A percentile compares a stretch with the other conserved stretches of the same genome.
Evolutionary conservation across 2,888 invertebrate species (phyloP).

Genomic region (Drosophila leonis): DNA sequence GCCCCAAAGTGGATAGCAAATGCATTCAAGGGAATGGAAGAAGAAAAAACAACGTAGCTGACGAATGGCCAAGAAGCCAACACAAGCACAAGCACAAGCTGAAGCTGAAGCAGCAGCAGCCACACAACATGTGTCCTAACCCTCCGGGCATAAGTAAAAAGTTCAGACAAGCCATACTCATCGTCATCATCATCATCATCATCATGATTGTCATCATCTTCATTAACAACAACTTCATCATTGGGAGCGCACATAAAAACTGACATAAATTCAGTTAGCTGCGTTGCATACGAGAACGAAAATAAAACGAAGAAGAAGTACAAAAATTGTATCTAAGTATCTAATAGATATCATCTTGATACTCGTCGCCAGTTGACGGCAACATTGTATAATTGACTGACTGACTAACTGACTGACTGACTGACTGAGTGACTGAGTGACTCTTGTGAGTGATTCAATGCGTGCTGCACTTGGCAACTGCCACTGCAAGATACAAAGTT

Average conservation of each 20-base stretch:
- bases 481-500: constrained; percentile 8
- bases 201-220: constrained; percentile 20
- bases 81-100: neutral
- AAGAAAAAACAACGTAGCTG: constrained; percentile 28
- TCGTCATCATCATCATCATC: constrained; percentile 19
- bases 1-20: constrained; percentile 48
- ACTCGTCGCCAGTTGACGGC: constrained; percentile 42
- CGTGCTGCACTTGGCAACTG: constrained; percentile 68
- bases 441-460: constrained; percentile 56
- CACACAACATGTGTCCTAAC: constrained; percentile 55
- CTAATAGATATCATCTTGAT: constrained; percentile 76
- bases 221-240: constrained; percentile 20
- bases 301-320: neutral
- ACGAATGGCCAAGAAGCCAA: constrained; percentile 46
- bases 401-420: constrained; percentile 20
- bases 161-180: constrained; percentile 59
- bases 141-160: constrained; percentile 45
- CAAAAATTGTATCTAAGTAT: constrained; percentile 55
- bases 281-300: constrained; percentile 62
- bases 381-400: constrained; percentile 71
- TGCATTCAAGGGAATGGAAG: constrained; percentile 30
- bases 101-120: neutral
- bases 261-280: constrained; percentile 79
- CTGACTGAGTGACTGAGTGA: constrained; percentile 28
- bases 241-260: constrained; percentile 57